Evolutionary conservation across 2,113 vertebrate genomes (phyloP), one percentile per base, ranked within the genome.

Genomic region (Tragulus kanchil): DNA sequence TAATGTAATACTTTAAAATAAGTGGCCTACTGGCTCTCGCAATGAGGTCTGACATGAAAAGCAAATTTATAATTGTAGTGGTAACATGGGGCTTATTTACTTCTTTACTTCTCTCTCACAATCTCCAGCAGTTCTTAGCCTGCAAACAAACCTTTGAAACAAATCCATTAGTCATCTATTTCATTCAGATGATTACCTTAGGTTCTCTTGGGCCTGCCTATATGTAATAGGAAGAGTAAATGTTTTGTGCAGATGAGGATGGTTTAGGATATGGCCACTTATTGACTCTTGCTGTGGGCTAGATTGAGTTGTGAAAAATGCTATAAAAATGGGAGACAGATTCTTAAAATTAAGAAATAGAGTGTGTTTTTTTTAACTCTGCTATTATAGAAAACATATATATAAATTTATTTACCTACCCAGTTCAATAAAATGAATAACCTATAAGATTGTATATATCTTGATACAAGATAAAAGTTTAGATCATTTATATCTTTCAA

Each of bases 281-380:
- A 8, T 75, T 84, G 58, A 58, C 16, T 87, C 14, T 91, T 93
- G 42, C 28, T 45, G n/a, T 16, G n/a, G 31, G 1, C 36, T 94
- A 11, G 8, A 25, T 69, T 95, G 81, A 90, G 28, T 77, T 92
- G 19, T 95, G 69, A 28, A 87, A 79, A 89, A 84, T 95, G 15
- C 23, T 90, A 64, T 62, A 71, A 93, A 94, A 95, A 91, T 88
- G 50, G 21, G 94, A 83, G 56, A 42, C 23, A 42, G 9, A 85
- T 65, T 8, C 62, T 92, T 94, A 81, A 93, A 95, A 90, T 73
- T 88, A 95, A 77, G 62, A 97, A 94, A 77, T 69, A 26, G 3
- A 77, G 6, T 61, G 6, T 61, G 67, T 78, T 87, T 79, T 45
- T 36, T 81, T 21, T 78, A 94, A 96, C 21, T 83, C 28, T 81